Conservation (phyloP, 2,113 vertebrate species). For the Otus sunia region DNA sequence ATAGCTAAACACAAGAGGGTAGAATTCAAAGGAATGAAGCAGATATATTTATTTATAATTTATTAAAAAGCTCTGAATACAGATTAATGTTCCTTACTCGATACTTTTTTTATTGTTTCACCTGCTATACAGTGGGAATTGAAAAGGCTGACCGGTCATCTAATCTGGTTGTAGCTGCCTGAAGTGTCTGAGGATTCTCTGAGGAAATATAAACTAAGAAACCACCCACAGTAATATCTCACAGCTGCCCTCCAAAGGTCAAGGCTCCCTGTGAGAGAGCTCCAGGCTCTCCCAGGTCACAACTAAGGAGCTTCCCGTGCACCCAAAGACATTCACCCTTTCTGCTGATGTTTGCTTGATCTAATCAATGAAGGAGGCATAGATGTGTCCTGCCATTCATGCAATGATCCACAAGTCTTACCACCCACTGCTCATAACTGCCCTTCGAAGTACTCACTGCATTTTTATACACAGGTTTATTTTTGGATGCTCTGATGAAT, state of each 20-base stretch:
- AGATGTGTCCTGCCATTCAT: background rate
- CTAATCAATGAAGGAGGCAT: background rate
- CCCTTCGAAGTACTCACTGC: background rate
- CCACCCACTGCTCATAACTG: background rate
- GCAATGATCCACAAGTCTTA: background rate
- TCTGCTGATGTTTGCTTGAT: background rate
- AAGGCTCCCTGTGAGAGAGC: background rate
- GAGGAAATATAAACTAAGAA: constrained; percentile 40
- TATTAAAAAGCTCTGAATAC: constrained; percentile 63
- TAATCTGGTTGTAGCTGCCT: constrained; percentile 30
- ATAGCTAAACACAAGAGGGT: constrained; percentile 16
- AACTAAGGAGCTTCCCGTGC: background rate
- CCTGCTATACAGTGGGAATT: constrained; percentile 58
- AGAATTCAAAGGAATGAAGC: constrained; percentile 32
- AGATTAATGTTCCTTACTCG: constrained; percentile 49
- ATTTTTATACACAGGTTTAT: background rate
- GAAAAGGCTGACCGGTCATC: constrained; percentile 1
- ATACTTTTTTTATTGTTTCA: constrained; percentile 70
- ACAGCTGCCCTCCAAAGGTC: background rate
- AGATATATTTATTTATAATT: constrained; percentile 66
- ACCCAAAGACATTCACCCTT: background rate
- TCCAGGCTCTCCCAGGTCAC: background rate
- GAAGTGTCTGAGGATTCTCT: constrained; percentile 13
- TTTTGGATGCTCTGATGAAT: background rate
- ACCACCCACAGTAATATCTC: constrained; percentile 4